These are phyloP conservation scores for Champsocephalus gunnari DNA, from an alignment of 2,797 vertebrate species.

Conservation along the genomic window DNA sequence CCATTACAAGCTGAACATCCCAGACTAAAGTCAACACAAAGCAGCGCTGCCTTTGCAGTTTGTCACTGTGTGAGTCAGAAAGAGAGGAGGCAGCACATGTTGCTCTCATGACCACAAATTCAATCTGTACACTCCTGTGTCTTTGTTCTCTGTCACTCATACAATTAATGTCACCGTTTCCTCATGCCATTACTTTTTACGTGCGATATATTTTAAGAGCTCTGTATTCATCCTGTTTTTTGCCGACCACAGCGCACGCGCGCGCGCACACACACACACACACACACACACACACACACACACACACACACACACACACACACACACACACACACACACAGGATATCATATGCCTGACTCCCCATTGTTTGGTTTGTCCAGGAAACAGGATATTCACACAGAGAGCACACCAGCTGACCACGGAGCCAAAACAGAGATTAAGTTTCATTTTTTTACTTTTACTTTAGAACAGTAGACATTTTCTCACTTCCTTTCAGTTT, in stretches of 20 bases:
- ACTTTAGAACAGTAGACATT: constrained; percentile 2
- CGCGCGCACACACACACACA: background rate
- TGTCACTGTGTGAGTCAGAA: constrained; percentile 44
- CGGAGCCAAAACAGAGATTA: constrained; percentile 25
- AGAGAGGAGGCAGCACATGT: constrained; percentile 56
- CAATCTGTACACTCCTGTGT: constrained; percentile 52
- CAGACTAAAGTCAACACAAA: constrained; percentile 79
- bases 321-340: constrained; percentile 47
- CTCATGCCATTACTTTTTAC: background rate
- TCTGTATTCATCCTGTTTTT: background rate
- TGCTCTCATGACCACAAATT: constrained; percentile 62
- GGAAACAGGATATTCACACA: constrained; percentile 85
- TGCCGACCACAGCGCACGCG: background rate
- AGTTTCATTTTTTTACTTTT: constrained; percentile 1
- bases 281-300: constrained; percentile 8
- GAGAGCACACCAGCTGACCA: constrained; percentile 48
- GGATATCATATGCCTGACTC: constrained; percentile 76
- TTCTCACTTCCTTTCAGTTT: background rate
- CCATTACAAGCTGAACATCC: constrained; percentile 82
- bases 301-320: constrained; percentile 1
- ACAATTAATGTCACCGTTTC: constrained; percentile 37
- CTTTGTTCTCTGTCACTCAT: constrained; percentile 55
- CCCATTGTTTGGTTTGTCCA: constrained; percentile 83
- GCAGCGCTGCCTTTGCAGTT: constrained; percentile 72
- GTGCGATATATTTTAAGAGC: background rate